Base-by-base conservation (phyloP, 2,888 invertebrate genomes). In the Zonitis immaculata region DNA sequence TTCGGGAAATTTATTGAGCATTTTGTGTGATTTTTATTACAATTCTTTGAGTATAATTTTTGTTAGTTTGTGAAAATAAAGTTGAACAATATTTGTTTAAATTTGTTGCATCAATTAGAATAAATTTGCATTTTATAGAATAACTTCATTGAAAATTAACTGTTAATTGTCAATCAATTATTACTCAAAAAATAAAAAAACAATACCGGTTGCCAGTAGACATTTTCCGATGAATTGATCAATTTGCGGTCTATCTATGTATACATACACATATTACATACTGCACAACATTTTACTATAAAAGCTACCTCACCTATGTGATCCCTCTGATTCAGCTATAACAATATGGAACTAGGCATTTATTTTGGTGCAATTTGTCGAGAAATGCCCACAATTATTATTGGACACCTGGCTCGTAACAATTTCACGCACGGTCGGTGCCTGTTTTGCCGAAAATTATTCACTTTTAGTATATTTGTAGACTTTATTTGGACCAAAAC, bases 361-460 rank as follows among this genome's bases (percentile, higher is more conserved):
- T 67, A 66, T 68, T 71, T 70, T 63, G 66, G 65, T 65, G 62
- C 69, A 73, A 73, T 73, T 73, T 72, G 73, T 72, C 72, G 62
- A 63, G 63, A 70, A 70, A 68, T 68, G 66, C 65, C 69, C 69
- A 68, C 71, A 69, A 70, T 70, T 64, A 67, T 60, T 39, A 42
- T 51, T 44, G 18, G 57, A 65, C 68, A 70, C 68, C 70, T 69
- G 68, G 66, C 39, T 30, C 47, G 51, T 53, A 50, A 56, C 62
- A 67, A 68, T 70, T 66, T 66, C 62, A 61, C 63, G 66, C 58
- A 64, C 59, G 60, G 65, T 56, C 27, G 44, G 44, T 46, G 39
- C 39, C 39, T 54, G 49, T 49, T 52, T 52, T 52, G 20, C 22
- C 47, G 44, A 52, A 50, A 52, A 28, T 47, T 39, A 49, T 56